These are phyloP conservation scores for Chionis minor DNA, from an alignment of 2,113 vertebrate species.

Conservation along the genomic window DNA sequence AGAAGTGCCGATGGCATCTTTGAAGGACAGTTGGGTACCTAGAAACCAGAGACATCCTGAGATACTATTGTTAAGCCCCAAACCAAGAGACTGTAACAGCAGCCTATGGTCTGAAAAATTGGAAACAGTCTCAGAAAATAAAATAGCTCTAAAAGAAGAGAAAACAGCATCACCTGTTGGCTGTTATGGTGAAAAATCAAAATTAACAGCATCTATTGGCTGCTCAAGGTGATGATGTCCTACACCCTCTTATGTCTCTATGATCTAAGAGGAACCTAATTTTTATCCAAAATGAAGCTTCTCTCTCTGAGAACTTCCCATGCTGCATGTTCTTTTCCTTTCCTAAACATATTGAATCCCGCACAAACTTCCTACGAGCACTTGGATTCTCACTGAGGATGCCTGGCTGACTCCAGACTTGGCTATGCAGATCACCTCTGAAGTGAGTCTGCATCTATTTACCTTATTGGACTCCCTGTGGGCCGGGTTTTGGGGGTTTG, in stretches of 20 bases:
- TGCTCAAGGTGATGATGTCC: not conserved
- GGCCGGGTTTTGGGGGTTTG: not conserved
- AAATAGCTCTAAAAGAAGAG: not conserved
- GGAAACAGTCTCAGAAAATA: not conserved
- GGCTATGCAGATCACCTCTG: rapidly evolving
- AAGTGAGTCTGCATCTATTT: not conserved
- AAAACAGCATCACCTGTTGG: not conserved
- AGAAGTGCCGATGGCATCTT: not conserved
- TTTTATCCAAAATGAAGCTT: not conserved
- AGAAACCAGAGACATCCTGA: not conserved
- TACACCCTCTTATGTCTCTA: not conserved
- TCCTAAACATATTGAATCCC: not conserved
- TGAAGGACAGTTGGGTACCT: not conserved
- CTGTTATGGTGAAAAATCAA: not conserved
- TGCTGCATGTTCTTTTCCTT: not conserved
- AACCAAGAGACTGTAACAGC: not conserved
- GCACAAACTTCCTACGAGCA: rapidly evolving
- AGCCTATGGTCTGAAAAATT: not conserved
- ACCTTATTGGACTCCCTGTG: not conserved
- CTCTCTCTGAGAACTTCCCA: not conserved
- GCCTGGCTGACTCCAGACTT: not conserved
- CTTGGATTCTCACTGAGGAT: not conserved
- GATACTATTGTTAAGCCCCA: not conserved
- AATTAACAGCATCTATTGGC: not conserved
- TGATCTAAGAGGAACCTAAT: not conserved